Evolutionary conservation across 2,888 invertebrate genomes (phyloP), one percentile per base, ranked within the genome.

Genomic region (Encarsia formosa): DNA sequence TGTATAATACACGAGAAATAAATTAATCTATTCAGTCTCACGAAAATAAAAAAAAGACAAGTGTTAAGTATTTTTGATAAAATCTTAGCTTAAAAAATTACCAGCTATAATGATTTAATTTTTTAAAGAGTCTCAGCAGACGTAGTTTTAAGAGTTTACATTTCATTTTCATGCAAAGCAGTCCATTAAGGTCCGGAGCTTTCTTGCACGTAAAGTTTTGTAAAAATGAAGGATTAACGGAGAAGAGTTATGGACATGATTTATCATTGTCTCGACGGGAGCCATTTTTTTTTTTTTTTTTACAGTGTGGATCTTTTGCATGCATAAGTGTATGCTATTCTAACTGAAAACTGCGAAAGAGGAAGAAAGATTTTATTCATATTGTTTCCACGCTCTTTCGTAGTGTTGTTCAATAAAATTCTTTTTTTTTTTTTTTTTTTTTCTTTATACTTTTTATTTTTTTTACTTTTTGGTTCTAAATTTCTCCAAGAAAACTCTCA

Each of bases 401-500:
- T 37, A 13, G 15, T 26, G 13, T 13, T 8, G 11, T 39, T 11
- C n/a, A n/a, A n/a, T n/a, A n/a, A n/a, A n/a, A n/a, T n/a, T n/a
- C n/a, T n/a, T n/a, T 20, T 32, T 23, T 9, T 29, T 31, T 34
- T 43, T 44, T 32, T n/a, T 23, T 49, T 22, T 23, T 44, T 24
- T 32, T 37, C 37, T 41, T 48, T 39, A 29, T 4, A n/a, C 19
- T 34, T 46, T 23, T 24, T 4, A 18, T 13, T 42, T 43, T 42
- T 22, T 35, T 42, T 6, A 9, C 37, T 15, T 48, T 38, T 42
- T 29, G 24, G 1, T 42, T 22, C 32, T 49, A 53, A n/a, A 24
- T 40, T 41, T 46, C 32, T 16, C 26, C 20, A 38, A 42, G 41
- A 50, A 46, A 51, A 48, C 15, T 43, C 32, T 44, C 40, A 44